Evolutionary conservation across 2,113 vertebrate genomes (phyloP).

Genomic region (Felis chaus): DNA sequence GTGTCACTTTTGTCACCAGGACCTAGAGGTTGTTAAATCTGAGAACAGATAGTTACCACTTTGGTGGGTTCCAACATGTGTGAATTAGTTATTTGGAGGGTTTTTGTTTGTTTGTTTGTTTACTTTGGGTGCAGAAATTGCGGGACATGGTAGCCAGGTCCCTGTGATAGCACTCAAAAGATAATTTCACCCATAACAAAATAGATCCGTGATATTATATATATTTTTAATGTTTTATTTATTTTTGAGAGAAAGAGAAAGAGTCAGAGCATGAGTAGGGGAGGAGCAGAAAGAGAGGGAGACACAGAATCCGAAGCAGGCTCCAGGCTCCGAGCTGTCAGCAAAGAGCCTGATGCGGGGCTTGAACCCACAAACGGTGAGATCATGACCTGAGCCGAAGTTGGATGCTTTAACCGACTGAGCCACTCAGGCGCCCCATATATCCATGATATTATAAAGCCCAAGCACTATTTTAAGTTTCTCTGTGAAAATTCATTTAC

Average conservation of each 20-base stretch:
- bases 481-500: neutral
- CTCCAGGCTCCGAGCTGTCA: too few species aligned
- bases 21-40: neutral
- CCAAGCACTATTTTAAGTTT: neutral
- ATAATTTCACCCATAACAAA: neutral
- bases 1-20: neutral
- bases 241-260: too few species aligned
- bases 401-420: too few species aligned
- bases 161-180: neutral
- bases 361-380: too few species aligned
- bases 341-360: too few species aligned
- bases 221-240: too few species aligned
- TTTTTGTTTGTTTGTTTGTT: neutral
- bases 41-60: neutral
- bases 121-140: neutral
- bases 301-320: too few species aligned
- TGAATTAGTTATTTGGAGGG: neutral
- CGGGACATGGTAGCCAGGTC: neutral
- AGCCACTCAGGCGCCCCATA: too few species aligned
- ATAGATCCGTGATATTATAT: neutral
- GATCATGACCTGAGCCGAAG: too few species aligned
- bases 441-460: neutral
- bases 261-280: too few species aligned
- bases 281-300: too few species aligned
- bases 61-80: neutral